A percentile compares a stretch with the other conserved stretches of the same genome.
Conservation (phyloP, 2,888 invertebrate species). For the Hyalella azteca region DNA sequence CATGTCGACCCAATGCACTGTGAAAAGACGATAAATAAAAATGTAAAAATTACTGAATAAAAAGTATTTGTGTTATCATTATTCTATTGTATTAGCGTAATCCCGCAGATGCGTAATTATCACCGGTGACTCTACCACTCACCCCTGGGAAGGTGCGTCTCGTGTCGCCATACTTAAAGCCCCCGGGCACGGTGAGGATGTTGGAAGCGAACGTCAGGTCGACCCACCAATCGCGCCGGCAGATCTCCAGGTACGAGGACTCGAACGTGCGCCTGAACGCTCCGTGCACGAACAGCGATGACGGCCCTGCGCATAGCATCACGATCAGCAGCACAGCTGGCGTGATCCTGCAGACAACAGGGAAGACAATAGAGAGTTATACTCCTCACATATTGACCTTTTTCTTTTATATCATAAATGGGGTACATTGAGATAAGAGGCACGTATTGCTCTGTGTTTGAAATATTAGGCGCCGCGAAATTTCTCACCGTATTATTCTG, state of each 20-base stretch:
- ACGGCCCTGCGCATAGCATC: conserved; percentile 34
- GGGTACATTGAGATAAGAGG: background rate
- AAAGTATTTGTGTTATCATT: no score
- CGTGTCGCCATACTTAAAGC: background rate
- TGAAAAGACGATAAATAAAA: background rate
- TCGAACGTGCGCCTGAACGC: conserved; percentile 18
- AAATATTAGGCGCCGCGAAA: background rate
- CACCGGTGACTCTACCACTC: no score
- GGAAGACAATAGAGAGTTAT: no score
- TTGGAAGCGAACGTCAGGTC: conserved; percentile 40
- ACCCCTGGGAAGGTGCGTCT: background rate
- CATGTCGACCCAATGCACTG: conserved; percentile 14
- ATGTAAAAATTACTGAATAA: no score
- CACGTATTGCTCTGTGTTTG: background rate
- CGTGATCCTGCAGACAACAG: background rate
- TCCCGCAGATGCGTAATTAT: no score
- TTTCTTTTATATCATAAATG: no score
- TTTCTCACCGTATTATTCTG: background rate
- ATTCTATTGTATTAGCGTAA: no score
- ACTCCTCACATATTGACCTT: background rate
- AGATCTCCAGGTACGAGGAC: conserved; percentile 32
- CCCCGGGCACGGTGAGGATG: background rate
- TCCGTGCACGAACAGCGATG: conserved; percentile 39
- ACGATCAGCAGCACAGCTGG: background rate
- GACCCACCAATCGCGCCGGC: conserved; percentile 50